Evolutionary conservation across 2,113 vertebrate species (phyloP).

Genomic region (Epinephelus fuscoguttatus): DNA sequence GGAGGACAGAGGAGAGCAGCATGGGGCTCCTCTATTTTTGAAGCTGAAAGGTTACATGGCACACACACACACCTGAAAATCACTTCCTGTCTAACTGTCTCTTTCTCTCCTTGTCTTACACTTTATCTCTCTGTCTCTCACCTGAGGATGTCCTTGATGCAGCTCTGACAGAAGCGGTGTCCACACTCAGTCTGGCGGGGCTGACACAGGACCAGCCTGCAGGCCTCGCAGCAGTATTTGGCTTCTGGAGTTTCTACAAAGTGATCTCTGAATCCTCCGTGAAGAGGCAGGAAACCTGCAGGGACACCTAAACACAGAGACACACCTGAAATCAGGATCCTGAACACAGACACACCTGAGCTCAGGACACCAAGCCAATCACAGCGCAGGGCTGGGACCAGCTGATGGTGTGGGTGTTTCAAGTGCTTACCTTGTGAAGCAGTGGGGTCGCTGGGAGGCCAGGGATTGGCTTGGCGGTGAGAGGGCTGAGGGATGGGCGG

Average conservation of each 20-base stretch:
- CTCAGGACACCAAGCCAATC: neutral
- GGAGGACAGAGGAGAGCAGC: no score
- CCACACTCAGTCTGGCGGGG: slow-evolving; percentile 97
- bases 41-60: no score
- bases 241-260: slow-evolving; percentile 92
- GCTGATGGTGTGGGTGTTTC: neutral
- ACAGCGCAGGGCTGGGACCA: neutral
- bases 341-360: neutral
- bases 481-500: slow-evolving; percentile 14
- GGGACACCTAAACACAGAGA: slow-evolving; percentile 41
- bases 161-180: slow-evolving; percentile 96
- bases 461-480: slow-evolving; percentile 71
- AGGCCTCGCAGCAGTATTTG: slow-evolving; percentile 97
- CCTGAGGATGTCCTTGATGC: slow-evolving; percentile 88
- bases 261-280: slow-evolving; percentile 93
- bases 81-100: neutral
- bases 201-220: slow-evolving; percentile 92
- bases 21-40: no score
- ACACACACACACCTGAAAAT: neutral
- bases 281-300: slow-evolving; percentile 85
- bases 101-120: slow-evolving; percentile 25
- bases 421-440: slow-evolving; percentile 59
- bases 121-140: slow-evolving; percentile 49
- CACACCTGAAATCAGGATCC: neutral
- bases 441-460: slow-evolving; percentile 63